Percentiles rank a stretch among this genome's conserved stretches.
Conservation (phyloP, 2,113 vertebrate species). For the Oophaga pumilio region DNA sequence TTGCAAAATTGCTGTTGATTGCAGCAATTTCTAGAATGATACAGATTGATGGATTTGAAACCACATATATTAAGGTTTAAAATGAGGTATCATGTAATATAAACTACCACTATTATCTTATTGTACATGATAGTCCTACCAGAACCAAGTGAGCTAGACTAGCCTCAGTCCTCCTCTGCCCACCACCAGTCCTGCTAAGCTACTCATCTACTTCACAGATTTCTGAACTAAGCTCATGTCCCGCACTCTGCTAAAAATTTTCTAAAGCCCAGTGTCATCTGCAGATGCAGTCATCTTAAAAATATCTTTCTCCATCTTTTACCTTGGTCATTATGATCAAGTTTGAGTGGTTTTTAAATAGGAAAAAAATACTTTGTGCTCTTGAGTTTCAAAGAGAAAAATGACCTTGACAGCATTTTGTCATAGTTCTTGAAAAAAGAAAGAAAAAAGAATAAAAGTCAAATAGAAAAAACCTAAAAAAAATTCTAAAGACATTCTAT, state of each 20-base stretch:
- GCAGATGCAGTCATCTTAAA: not conserved
- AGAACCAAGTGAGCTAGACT: no score
- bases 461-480: not conserved
- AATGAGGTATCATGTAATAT: no score
- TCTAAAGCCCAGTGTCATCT: not conserved
- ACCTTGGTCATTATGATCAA: not conserved
- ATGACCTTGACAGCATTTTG: not conserved
- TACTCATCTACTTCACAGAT: not conserved
- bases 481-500: not conserved
- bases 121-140: no score
- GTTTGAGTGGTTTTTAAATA: not conserved
- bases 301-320: not conserved
- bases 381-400: not conserved
- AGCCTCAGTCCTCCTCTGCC: no score
- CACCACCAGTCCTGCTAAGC: no score
- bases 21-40: no score
- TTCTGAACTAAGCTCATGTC: not conserved
- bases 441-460: not conserved
- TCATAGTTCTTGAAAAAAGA: not conserved
- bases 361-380: not conserved
- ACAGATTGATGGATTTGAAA: no score
- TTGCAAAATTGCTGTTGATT: no score
- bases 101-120: no score
- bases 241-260: not conserved
- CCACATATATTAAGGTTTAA: no score